Evolutionary conservation across 30 jellyfish, hydroid and myxozoan species (phyloP).

Genomic region (Euphysa ruthae): DNA sequence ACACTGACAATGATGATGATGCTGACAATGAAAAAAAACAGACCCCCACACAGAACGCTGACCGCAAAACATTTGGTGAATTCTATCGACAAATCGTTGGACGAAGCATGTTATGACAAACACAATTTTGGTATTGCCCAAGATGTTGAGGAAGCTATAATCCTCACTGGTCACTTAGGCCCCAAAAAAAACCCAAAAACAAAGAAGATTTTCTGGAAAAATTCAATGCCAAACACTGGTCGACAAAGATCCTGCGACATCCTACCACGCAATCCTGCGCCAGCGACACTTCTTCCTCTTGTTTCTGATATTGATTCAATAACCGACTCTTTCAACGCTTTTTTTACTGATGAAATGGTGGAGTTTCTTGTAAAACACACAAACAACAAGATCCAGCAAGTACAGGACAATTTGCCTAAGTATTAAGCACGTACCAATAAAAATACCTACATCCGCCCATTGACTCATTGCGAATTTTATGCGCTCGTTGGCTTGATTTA

Average conservation of each 20-base stretch:
- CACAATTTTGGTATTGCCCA: not conserved
- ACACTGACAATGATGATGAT: not conserved
- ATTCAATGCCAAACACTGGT: not conserved
- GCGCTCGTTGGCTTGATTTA: conserved; percentile 14
- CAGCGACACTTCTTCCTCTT: conserved; percentile 3
- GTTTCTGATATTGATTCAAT: not conserved
- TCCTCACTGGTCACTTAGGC: not conserved
- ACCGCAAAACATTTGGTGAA: not conserved
- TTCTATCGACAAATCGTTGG: not conserved
- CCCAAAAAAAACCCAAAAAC: no score
- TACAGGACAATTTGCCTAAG: not conserved
- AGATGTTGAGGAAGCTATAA: not conserved
- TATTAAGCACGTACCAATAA: no score
- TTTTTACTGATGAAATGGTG: not conserved
- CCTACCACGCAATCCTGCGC: conserved; percentile 5
- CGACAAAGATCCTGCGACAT: conserved; percentile 5
- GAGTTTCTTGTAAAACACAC: not conserved
- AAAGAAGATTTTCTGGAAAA: not conserved
- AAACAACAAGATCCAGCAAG: not conserved
- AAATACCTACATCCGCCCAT: not conserved
- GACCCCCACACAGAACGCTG: not conserved
- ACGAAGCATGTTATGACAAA: not conserved
- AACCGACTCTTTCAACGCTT: not conserved
- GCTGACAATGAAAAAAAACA: no score
- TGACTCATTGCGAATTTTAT: not conserved